Evolutionary conservation across 35 echinoderm and acorn worm species (phyloP).

Genomic region (Apostichopus parvimensis): DNA sequence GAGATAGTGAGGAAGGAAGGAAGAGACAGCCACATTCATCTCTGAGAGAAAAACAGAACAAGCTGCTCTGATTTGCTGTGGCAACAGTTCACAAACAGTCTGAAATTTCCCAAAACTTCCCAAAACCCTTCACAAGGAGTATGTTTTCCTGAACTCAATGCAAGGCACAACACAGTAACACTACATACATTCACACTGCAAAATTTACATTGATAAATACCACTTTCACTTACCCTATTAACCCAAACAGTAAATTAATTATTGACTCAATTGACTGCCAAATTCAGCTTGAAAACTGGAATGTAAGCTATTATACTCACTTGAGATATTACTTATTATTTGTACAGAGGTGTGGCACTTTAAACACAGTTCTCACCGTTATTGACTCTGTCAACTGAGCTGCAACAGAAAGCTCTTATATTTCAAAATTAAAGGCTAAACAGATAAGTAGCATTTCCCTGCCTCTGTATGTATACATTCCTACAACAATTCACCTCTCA

Average conservation of each 20-base stretch:
- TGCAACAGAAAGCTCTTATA: not conserved
- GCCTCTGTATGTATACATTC: too few relatives aligned
- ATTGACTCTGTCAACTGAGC: not conserved
- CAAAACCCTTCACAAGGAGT: too few relatives aligned
- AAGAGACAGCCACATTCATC: too few relatives aligned
- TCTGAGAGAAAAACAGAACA: too few relatives aligned
- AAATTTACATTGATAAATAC: not conserved
- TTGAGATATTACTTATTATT: slow-evolving; percentile 7
- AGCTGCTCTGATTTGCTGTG: too few relatives aligned
- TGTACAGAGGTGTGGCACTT: slow-evolving; percentile 6
- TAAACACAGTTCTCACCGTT: not conserved
- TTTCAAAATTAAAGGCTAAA: not conserved
- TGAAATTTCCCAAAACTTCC: too few relatives aligned
- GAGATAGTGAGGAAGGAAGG: too few relatives aligned
- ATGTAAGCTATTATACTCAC: not conserved
- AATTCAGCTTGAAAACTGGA: not conserved
- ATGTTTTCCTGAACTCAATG: too few relatives aligned
- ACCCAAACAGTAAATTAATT: not conserved
- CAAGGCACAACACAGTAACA: too few relatives aligned
- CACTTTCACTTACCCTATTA: not conserved
- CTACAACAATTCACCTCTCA: too few relatives aligned
- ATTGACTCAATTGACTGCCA: not conserved
- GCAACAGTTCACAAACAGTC: too few relatives aligned
- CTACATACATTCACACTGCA: too few relatives aligned
- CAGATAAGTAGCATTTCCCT: not conserved